Evolutionary conservation across 2,888 invertebrate genomes (phyloP), one percentile per base, ranked within the genome.

Genomic region (Cataglyphis cursor): DNA sequence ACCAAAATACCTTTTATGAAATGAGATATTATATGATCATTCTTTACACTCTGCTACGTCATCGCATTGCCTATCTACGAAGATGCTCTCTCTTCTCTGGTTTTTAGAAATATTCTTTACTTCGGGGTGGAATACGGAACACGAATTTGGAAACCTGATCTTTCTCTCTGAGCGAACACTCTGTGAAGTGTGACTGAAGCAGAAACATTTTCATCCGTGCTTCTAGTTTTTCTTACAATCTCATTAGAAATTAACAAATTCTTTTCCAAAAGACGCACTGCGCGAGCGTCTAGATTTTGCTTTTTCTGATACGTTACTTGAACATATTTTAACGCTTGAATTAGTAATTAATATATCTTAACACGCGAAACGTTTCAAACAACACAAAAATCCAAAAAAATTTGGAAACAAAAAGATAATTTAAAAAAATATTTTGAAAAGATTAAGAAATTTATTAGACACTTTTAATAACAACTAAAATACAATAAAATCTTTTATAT

Each of bases 201-300:
- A 35, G 72, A 9, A 35, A 44, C 24, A 89, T 88, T 82, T 84
- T 89, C 73, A 81, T 86, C 74, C 18, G 51, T 74, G 61, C 81
- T 75, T 21, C 35, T 66, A 81, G 28, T 65, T 78, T 61, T 81
- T 38, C 65, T 15, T 51, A 12, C 24, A 35, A 35, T 35, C 0
- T 35, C 70, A 44, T 68, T 65, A 81, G 51, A 76, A 76, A 89
- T 90, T 90, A 90, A 88, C 88, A 85, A 68, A 51, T 73, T 59
- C 51, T 44, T 61, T 68, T 76, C n/a, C 41, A 66, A 66, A 57
- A 68, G 61, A 35, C 81, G 85, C 31, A 74, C 65, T 54, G 41
- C 44, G 41, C 38, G 66, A 68, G 82, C 66, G 81, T 51, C 12
- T 41, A 51, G 2, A 72, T 81, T 81, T 82, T 38, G 83, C 85